phyloP scores from a whole-genome alignment of 2,113 vertebrate genomes.

The Saguinus imperator region DNA sequence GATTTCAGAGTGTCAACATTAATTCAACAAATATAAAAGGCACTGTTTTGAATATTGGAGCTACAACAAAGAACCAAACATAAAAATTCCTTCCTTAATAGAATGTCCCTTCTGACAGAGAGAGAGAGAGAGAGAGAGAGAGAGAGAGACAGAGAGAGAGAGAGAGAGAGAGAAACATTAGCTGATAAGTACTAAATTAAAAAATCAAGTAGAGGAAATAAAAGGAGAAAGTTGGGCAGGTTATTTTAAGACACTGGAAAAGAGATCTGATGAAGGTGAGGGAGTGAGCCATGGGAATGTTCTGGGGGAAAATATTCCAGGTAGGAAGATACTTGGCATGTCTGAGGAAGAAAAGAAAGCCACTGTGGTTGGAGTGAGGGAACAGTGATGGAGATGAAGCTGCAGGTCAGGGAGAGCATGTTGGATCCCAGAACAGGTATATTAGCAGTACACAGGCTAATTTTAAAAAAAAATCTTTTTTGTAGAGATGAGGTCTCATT shows the following conservation, averaged over 20 bases:
- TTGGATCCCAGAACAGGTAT: neutral
- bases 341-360: neutral
- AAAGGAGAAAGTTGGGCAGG: too few relatives aligned
- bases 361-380: too few relatives aligned
- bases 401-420: accelerated
- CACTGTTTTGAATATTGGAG: neutral
- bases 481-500: too few relatives aligned
- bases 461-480: too few relatives aligned
- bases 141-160: too few relatives aligned
- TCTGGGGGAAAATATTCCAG: neutral
- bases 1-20: neutral
- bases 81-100: neutral
- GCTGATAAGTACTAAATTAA: neutral
- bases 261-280: neutral
- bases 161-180: neutral
- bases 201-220: neutral
- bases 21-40: neutral
- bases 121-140: too few relatives aligned
- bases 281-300: neutral
- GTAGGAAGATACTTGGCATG: neutral
- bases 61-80: neutral
- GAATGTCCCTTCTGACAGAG: neutral
- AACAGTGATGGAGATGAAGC: neutral
- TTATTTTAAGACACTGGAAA: neutral
- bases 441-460: too few relatives aligned